Base-by-base conservation (phyloP, 1,140 invertebrate species). In the Leptopilina boulardi region DNA sequence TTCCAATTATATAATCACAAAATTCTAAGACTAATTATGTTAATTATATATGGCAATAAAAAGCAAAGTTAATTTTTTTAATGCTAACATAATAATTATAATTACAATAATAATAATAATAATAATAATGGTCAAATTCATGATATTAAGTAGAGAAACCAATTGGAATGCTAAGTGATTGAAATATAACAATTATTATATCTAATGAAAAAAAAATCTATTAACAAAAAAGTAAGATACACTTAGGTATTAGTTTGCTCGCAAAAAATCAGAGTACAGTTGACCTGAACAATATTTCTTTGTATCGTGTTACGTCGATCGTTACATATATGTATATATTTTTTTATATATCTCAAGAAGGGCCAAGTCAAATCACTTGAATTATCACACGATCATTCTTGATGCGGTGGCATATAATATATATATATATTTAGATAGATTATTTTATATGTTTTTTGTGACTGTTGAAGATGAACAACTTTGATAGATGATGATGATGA, bases 341-440 rank as follows among this genome's bases (percentile, higher is more conserved):
- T n/a, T n/a, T n/a, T n/a, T n/a, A n/a, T n/a, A n/a, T n/a, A 83
- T 75, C 74, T 83, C 71, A 81, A n/a, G 84, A 87, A 86, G 87
- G 88, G 87, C 78, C 86, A 88, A 85, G 83, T 91, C 89, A 88
- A 90, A 88, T 90, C 86, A 89, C 87, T 89, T 87, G 82, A 86
- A 88, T 87, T 89, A 90, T 91, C 89, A 90, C 88, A 89, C 88
- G 80, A 87, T 87, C 87, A 87, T 84, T 88, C 84, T 85, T 82
- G 82, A 85, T 86, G 84, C 84, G 83, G 86, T 90, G 87, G 87
- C 87, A 87, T 88, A 86, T 87, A 90, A n/a, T n/a, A n/a, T n/a
- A n/a, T n/a, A n/a, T n/a, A n/a, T n/a, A n/a, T n/a, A n/a, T n/a
- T n/a, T 86, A 66, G 59, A 66, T 66, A 66, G 59, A 66, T 66